A percentile compares a stretch with the other conserved stretches of the same genome.
Conservation (phyloP, 2,888 invertebrate species). For the Synergus itoensis region DNA sequence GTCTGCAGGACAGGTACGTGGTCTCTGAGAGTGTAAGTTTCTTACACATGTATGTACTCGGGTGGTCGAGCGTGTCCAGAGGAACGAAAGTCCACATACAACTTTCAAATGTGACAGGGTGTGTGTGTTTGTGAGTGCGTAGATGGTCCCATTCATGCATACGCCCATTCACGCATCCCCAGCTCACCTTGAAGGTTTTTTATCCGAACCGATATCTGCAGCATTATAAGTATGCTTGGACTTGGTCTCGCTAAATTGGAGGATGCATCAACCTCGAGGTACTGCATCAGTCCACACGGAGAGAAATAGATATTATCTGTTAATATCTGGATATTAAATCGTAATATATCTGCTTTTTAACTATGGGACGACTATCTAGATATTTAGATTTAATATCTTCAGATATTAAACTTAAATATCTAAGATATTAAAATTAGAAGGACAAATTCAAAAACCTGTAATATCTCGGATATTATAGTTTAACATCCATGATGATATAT, state of each 20-base stretch:
- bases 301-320: too few relatives aligned
- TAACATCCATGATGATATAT: too few relatives aligned
- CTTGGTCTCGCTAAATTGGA: constrained; percentile 24
- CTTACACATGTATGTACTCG: constrained; percentile 23
- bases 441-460: too few relatives aligned
- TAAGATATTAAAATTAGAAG: too few relatives aligned
- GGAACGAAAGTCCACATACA: background rate
- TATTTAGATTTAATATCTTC: too few relatives aligned
- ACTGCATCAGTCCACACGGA: too few relatives aligned
- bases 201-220: constrained; percentile 59
- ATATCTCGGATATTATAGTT: too few relatives aligned
- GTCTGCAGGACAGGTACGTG: constrained; percentile 38
- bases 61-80: constrained; percentile 34
- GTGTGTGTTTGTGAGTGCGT: constrained; percentile 56
- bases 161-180: constrained; percentile 74
- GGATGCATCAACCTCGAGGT: background rate
- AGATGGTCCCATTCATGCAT: constrained; percentile 73
- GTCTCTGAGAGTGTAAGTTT: constrained; percentile 6
- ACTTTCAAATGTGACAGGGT: constrained; percentile 25
- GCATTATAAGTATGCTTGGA: constrained; percentile 17
- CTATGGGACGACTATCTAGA: too few relatives aligned
- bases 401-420: too few relatives aligned
- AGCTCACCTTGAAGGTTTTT: constrained; percentile 74
- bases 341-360: too few relatives aligned
- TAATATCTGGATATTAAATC: too few relatives aligned